A percentile compares a stretch with the other conserved stretches of the same genome.
Evolutionary conservation across 2,797 vertebrate genomes (phyloP).

Genomic region (Acrocephalus scirpaceus): DNA sequence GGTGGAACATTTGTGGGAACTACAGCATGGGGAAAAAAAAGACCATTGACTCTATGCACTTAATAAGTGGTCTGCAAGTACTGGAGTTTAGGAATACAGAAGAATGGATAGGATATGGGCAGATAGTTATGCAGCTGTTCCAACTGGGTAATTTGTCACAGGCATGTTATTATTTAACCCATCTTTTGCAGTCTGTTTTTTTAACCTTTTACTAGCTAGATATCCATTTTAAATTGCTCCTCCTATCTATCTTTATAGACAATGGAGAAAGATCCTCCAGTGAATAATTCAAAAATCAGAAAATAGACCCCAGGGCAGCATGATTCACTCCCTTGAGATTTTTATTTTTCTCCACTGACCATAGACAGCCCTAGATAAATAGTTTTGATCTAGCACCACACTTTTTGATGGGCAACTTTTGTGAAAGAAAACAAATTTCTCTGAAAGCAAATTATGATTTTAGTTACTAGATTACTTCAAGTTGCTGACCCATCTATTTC

Average conservation of each 20-base stretch:
- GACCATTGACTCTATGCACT: neutral
- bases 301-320: neutral
- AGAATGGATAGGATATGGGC: neutral
- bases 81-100: neutral
- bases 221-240: neutral
- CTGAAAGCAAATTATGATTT: neutral
- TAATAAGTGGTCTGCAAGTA: constrained; percentile 2
- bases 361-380: neutral
- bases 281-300: neutral
- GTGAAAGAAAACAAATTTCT: neutral
- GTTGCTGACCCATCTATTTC: neutral
- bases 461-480: neutral
- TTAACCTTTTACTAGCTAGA: neutral
- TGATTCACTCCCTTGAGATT: neutral
- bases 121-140: neutral
- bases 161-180: neutral
- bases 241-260: neutral
- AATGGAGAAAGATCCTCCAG: neutral
- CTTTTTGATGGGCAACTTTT: neutral
- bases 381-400: neutral
- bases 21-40: neutral
- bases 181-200: neutral
- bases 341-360: neutral
- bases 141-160: neutral
- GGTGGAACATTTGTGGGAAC: constrained; percentile 2